Base-by-base conservation (phyloP, 2,888 invertebrate genomes). In the Agrotis clavis region DNA sequence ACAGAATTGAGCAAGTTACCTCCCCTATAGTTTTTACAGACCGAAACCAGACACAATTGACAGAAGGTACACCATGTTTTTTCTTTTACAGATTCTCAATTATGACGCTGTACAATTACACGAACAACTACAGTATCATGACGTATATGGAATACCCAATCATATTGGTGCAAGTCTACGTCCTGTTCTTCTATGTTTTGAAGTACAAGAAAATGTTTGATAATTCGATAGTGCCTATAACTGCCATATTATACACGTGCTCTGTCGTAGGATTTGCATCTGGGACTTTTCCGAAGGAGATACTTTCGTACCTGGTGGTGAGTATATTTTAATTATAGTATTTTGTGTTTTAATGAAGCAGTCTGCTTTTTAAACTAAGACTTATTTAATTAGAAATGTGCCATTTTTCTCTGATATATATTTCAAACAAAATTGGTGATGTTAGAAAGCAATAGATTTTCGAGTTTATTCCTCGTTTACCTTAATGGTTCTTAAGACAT, bases 121-220 rank as follows among this genome's bases (percentile, higher is more conserved):
- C 97, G 47, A 98, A 98, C 90, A 96, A 96, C 16, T 98, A 98
- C 90, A 97, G 97, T 16, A 83, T 98, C 14, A 94, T 98, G 81
- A 98, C 98, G 0, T 99, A 98, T 87, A 92, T 98, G 96, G 99
- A 99, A 89, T 98, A 98, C 92, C 98, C 98, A 0, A 97, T 98
- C 59, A 97, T 98, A 81, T 92, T 98, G 71, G 65, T 97, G 2
- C 98, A 98, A 95, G 97, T 98, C 86, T 97, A 98, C 79, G 94
- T 98, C 13, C 93, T 98, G 77, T 97, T 98, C 82, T 97, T 97
- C 88, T 97, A 97, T 68, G 98, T 98, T 4, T 92, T 98, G 71
- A 97, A 97, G 88, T 98, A 97, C 89, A 97, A 97, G 87, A 94
- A 97, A 48, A 85, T 97, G 77, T 88, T 98, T 59, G 96, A 97